Conservation (phyloP, 2,888 invertebrate genomes). For the Spicauda simplicius region DNA sequence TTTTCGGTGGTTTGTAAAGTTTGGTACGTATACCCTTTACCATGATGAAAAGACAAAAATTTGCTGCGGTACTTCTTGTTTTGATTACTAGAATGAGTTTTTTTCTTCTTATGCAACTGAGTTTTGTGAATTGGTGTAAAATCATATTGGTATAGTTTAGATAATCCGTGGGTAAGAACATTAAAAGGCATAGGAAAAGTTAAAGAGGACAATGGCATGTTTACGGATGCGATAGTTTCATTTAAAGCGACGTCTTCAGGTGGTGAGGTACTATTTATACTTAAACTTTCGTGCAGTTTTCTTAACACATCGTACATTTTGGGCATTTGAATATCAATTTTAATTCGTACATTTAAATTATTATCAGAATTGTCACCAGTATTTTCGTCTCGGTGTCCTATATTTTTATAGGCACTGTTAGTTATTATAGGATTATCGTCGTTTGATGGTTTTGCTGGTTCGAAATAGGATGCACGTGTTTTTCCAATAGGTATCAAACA, state of each 20-base stretch:
- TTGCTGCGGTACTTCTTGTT: conserved; percentile 72
- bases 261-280: conserved; percentile 45
- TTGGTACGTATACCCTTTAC: conserved; percentile 56
- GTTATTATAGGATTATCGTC: conserved; percentile 1
- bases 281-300: conserved; percentile 46
- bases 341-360: conserved; percentile 66
- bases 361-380: conserved; percentile 50
- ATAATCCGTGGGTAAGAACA: conserved; percentile 18
- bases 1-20: conserved; percentile 52
- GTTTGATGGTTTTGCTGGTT: conserved; percentile 13
- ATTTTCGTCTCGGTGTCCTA: conserved; percentile 6
- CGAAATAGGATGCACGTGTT: not conserved
- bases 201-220: conserved; percentile 62
- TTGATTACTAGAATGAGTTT: conserved; percentile 55
- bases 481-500: conserved; percentile 48
- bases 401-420: conserved; percentile 5
- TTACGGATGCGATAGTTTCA: conserved; percentile 54
- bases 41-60: conserved; percentile 24
- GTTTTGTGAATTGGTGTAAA: conserved; percentile 61
- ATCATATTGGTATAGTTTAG: conserved; percentile 44
- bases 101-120: conserved; percentile 74
- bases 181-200: conserved; percentile 62
- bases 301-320: conserved; percentile 56
- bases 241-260: conserved; percentile 52
- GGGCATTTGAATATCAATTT: conserved; percentile 72